A percentile compares a stretch with the other conserved stretches of the same genome.
Evolutionary conservation across 2,797 vertebrate species (phyloP).

Genomic region (Pempheris klunzingeri): DNA sequence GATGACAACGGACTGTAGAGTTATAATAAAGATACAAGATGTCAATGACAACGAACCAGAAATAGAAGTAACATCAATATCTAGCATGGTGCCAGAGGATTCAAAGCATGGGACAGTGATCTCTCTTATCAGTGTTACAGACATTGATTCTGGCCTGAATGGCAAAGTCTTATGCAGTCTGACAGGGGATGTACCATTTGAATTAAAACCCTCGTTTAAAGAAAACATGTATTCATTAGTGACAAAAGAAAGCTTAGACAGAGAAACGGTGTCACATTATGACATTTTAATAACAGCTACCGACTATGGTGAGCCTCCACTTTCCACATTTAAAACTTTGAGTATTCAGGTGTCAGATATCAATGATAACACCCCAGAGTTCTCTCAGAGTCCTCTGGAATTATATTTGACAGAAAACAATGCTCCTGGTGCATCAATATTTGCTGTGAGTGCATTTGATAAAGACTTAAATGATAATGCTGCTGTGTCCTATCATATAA

Average conservation of each 20-base stretch:
- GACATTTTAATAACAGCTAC: conserved; percentile 73
- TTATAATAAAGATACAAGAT: conserved; percentile 79
- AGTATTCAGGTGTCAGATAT: conserved; percentile 77
- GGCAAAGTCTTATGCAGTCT: conserved; percentile 68
- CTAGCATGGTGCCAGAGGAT: conserved; percentile 61
- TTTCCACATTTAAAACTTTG: conserved; percentile 71
- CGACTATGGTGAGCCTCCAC: conserved; percentile 74
- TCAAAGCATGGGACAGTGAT: conserved; percentile 73
- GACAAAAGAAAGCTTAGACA: conserved; percentile 65
- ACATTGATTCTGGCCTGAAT: conserved; percentile 76
- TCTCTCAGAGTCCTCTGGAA: conserved; percentile 55
- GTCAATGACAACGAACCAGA: conserved; percentile 81
- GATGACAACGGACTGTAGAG: conserved; percentile 70
- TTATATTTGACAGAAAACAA: conserved; percentile 80
- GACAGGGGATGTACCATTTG: conserved; percentile 68
- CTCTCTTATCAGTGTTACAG: conserved; percentile 72
- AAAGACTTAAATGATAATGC: conserved; percentile 70
- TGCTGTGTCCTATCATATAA: conserved; percentile 59
- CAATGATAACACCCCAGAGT: conserved; percentile 79
- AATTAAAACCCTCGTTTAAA: conserved; percentile 76
- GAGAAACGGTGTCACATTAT: conserved; percentile 72
- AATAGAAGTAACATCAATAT: conserved; percentile 79
- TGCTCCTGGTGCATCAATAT: conserved; percentile 60
- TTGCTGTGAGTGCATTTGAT: conserved; percentile 69
- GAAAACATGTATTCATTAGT: conserved; percentile 80